phyloP scores from a whole-genome alignment of 2,113 vertebrate species.

The Crotophaga sulcirostris region DNA sequence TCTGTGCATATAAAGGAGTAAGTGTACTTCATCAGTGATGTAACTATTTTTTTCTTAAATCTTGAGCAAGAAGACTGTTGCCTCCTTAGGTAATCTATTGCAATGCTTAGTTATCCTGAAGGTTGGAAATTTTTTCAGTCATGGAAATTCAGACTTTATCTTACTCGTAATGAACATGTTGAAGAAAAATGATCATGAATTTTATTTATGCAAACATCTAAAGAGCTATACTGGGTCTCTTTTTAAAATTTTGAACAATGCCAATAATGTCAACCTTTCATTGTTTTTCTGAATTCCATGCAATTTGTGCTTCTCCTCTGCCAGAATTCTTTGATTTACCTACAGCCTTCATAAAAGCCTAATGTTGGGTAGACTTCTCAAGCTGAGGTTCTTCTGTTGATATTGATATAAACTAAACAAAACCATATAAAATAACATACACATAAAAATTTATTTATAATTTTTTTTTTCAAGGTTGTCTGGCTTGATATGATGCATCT shows the following conservation, averaged over 20 bases:
- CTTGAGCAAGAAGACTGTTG: neutral
- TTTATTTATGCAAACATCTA: no score
- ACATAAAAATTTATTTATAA: rapidly evolving
- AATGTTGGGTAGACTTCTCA: neutral
- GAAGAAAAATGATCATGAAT: no score
- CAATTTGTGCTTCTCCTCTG: neutral
- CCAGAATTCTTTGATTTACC: neutral
- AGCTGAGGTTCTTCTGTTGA: neutral
- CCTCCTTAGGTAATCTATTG: neutral
- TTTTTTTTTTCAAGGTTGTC: neutral
- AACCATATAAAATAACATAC: neutral
- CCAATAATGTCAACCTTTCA: neutral
- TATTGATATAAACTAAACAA: neutral
- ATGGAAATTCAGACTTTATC: neutral
- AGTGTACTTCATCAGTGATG: neutral
- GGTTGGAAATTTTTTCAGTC: neutral
- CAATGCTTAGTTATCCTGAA: neutral
- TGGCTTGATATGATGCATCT: neutral
- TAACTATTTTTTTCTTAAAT: neutral
- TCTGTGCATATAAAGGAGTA: neutral
- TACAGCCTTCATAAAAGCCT: neutral
- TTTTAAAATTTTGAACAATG: no score
- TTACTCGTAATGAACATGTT: no score
- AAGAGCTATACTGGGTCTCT: no score
- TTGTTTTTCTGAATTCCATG: neutral